These are phyloP conservation scores for Gisinianus flammeolus DNA, from an alignment of 2,888 invertebrate species.

Conservation along the genomic window DNA sequence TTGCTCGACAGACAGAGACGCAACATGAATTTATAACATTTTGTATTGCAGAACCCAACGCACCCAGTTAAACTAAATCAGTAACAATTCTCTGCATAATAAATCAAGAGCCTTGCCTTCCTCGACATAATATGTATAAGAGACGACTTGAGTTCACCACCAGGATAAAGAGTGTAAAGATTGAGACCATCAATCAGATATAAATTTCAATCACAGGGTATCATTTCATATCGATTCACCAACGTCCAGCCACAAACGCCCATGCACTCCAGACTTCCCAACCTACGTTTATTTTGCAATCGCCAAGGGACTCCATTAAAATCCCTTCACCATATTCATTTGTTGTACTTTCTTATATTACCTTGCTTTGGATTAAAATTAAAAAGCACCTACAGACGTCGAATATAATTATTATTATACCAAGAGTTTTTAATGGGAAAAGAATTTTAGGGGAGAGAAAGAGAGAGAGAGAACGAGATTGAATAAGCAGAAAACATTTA, in stretches of 20 bases:
- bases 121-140: neutral
- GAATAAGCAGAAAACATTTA: too few species aligned
- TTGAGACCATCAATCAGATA: neutral
- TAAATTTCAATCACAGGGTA: neutral
- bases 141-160: neutral
- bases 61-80: slow-evolving; percentile 2
- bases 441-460: too few species aligned
- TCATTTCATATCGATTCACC: too few species aligned
- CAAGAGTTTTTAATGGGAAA: too few species aligned
- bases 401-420: too few species aligned
- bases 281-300: too few species aligned
- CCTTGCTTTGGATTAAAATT: too few species aligned
- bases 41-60: neutral
- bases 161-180: neutral
- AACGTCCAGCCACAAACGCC: neutral
- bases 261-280: neutral
- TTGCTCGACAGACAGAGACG: neutral
- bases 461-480: too few species aligned
- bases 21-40: slow-evolving; percentile 16
- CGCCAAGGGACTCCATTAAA: neutral
- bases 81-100: neutral
- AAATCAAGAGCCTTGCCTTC: neutral
- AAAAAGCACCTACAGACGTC: too few species aligned
- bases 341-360: too few species aligned
- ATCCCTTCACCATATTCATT: neutral